Percentiles rank a stretch among this genome's conserved stretches.
phyloP scores from a whole-genome alignment of 2,797 vertebrate species.

The Coilia nasus region DNA sequence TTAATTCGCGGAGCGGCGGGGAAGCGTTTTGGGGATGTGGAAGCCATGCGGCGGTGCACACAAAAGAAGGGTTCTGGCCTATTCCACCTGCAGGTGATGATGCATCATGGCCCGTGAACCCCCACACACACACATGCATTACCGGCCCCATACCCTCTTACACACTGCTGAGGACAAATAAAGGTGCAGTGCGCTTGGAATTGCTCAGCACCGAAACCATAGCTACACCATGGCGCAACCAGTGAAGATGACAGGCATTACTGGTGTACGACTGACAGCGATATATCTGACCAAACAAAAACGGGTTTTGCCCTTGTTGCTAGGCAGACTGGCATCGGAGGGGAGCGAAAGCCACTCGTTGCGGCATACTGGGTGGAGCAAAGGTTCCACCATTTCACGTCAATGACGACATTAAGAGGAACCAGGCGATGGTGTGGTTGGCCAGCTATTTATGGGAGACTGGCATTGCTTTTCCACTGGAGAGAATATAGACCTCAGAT shows the following conservation, averaged over 20 bases:
- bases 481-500: conserved; percentile 32
- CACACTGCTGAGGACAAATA: background rate
- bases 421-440: conserved; percentile 61
- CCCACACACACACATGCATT: background rate
- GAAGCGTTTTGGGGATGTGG: conserved; percentile 35
- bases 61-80: conserved; percentile 18
- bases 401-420: conserved; percentile 62
- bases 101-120: background rate
- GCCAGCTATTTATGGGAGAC: conserved; percentile 61
- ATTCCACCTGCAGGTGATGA: conserved; percentile 16
- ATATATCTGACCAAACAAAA: conserved; percentile 11
- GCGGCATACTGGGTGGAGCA: conserved; percentile 64
- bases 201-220: background rate
- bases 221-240: background rate
- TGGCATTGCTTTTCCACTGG: conserved; percentile 50
- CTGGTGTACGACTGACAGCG: conserved; percentile 2
- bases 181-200: background rate
- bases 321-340: conserved; percentile 71
- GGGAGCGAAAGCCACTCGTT: conserved; percentile 61
- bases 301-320: conserved; percentile 66
- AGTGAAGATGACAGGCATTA: background rate
- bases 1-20: conserved; percentile 34
- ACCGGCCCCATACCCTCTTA: background rate
- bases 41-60: conserved; percentile 25
- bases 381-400: conserved; percentile 63